Evolutionary conservation across 2,888 invertebrate species (phyloP).

Genomic region (Drosophila mettleri): DNA sequence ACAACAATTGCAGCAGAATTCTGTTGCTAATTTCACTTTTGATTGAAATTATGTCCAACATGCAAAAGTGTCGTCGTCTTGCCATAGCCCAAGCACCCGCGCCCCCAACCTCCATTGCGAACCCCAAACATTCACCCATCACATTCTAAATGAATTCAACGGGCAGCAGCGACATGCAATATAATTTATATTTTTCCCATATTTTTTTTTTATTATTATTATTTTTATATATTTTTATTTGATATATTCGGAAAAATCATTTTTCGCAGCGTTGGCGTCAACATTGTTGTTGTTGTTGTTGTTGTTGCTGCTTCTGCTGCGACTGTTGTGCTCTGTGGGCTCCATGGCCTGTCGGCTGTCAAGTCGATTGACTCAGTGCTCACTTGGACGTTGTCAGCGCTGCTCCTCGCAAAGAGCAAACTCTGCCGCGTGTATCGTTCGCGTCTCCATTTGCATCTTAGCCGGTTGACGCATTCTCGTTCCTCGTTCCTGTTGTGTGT

Average conservation of each 20-base stretch:
- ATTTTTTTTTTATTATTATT: slow-evolving; percentile 24
- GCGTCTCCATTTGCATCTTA: slow-evolving; percentile 39
- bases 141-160: slow-evolving; percentile 55
- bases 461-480: slow-evolving; percentile 57
- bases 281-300: slow-evolving; percentile 10
- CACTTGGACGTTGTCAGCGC: slow-evolving; percentile 70
- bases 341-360: slow-evolving; percentile 76
- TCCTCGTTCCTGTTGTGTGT: slow-evolving; percentile 13
- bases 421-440: slow-evolving; percentile 10
- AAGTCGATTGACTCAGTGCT: slow-evolving; percentile 69
- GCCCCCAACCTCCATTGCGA: no score
- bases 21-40: slow-evolving; percentile 70
- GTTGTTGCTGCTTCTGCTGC: slow-evolving; percentile 11
- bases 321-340: slow-evolving; percentile 45
- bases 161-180: slow-evolving; percentile 44
- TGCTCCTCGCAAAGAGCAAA: slow-evolving; percentile 48
- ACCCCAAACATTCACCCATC: not conserved
- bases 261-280: slow-evolving; percentile 53
- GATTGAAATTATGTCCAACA: slow-evolving; percentile 71
- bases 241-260: slow-evolving; percentile 71
- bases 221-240: slow-evolving; percentile 65
- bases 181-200: slow-evolving; percentile 23
- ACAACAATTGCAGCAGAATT: slow-evolving; percentile 24
- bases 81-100: not conserved
- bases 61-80: slow-evolving; percentile 54